phyloP scores from a whole-genome alignment of 2,113 vertebrate species.

The Prionailurus viverrinus region DNA sequence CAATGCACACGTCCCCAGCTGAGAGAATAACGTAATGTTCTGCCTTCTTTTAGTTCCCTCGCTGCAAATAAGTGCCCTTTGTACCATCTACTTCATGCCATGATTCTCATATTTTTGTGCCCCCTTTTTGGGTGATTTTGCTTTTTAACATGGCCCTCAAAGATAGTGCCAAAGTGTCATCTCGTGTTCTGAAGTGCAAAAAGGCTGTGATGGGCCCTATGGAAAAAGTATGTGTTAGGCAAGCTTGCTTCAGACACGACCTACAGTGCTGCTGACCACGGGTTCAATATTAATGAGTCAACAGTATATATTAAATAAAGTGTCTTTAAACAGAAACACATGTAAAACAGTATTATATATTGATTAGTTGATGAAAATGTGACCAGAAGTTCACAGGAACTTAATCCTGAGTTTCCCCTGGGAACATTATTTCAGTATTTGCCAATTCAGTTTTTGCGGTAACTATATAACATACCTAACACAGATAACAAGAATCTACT shows the following conservation, averaged over 20 bases:
- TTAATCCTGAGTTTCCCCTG: background rate
- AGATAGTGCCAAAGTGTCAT: background rate
- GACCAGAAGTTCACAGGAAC: background rate
- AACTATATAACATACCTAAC: background rate
- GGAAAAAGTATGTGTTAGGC: background rate
- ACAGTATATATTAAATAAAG: background rate
- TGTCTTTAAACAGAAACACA: constrained; percentile 20
- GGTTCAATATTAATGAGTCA: background rate
- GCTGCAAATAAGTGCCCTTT: background rate
- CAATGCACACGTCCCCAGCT: background rate
- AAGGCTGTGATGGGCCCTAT: background rate
- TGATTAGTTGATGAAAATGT: constrained; percentile 29
- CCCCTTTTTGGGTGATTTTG: background rate
- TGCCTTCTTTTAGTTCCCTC: background rate
- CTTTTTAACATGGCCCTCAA: background rate
- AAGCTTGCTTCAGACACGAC: background rate
- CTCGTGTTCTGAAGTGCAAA: background rate
- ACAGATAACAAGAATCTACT: background rate
- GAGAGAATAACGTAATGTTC: background rate
- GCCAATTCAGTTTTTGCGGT: background rate
- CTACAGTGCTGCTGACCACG: background rate
- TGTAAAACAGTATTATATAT: background rate
- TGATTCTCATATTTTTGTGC: background rate
- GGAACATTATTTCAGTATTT: background rate
- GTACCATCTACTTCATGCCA: background rate